Conservation (phyloP, 2,888 invertebrate genomes). For the Anthrax anthrax region DNA sequence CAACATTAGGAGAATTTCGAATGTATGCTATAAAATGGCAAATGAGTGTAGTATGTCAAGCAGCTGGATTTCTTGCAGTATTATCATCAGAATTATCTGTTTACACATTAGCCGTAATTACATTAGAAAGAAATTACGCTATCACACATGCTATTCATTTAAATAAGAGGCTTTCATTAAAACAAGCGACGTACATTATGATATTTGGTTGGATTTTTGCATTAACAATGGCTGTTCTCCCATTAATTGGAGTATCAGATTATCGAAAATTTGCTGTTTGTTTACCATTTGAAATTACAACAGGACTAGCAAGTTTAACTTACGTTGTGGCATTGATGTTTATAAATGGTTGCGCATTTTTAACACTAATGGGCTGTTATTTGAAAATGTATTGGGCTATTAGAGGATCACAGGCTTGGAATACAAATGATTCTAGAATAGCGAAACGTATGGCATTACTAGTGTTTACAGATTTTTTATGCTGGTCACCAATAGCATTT, state of each 20-base stretch:
- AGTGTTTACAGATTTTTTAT: slow-evolving; percentile 93
- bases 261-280: slow-evolving; percentile 95
- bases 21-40: slow-evolving; percentile 97
- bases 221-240: slow-evolving; percentile 71
- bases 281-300: slow-evolving; percentile 82
- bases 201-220: slow-evolving; percentile 85
- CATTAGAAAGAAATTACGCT: slow-evolving; percentile 88
- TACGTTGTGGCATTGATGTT: slow-evolving; percentile 85
- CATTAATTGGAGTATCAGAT: slow-evolving; percentile 82
- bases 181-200: slow-evolving; percentile 88
- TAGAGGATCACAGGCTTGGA: slow-evolving; percentile 94
- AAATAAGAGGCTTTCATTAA: slow-evolving; percentile 81
- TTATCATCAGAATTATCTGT: slow-evolving; percentile 89
- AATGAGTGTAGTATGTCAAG: slow-evolving; percentile 81
- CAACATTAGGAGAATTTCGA: slow-evolving; percentile 89
- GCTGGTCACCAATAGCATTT: slow-evolving; percentile 97
- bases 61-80: slow-evolving; percentile 90
- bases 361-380: slow-evolving; percentile 91
- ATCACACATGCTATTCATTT: slow-evolving; percentile 96
- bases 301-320: slow-evolving; percentile 58
- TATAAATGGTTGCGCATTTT: slow-evolving; percentile 85
- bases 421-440: slow-evolving; percentile 90
- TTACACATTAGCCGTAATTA: slow-evolving; percentile 91
- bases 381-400: slow-evolving; percentile 96
- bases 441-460: slow-evolving; percentile 93